phyloP scores from a whole-genome alignment of 2,888 invertebrate genomes.

The Mythimna loreyi region DNA sequence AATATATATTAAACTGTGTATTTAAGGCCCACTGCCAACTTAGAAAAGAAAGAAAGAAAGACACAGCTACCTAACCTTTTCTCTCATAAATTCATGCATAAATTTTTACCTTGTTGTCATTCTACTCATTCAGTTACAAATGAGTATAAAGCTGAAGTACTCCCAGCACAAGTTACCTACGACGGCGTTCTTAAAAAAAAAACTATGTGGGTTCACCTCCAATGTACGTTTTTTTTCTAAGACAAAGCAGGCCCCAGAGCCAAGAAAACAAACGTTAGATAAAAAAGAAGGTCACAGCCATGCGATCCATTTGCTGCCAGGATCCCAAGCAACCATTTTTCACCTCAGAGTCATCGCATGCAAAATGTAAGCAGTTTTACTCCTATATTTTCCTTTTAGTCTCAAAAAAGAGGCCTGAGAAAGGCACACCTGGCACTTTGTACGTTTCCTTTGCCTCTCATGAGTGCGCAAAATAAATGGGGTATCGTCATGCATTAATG shows the following conservation, averaged over 20 bases:
- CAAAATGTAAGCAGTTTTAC: slow-evolving; percentile 37
- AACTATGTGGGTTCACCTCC: too few species aligned
- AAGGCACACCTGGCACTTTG: slow-evolving; percentile 44
- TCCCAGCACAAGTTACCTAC: too few species aligned
- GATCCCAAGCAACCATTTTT: slow-evolving; percentile 42
- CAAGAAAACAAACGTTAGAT: background rate
- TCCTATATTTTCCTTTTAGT: slow-evolving; percentile 26
- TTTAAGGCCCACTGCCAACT: too few species aligned
- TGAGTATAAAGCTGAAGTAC: too few species aligned
- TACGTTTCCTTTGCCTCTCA: slow-evolving; percentile 27
- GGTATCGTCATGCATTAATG: slow-evolving; percentile 50
- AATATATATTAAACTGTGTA: too few species aligned
- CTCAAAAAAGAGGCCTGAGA: slow-evolving; percentile 26
- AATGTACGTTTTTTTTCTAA: background rate
- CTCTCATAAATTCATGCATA: too few species aligned
- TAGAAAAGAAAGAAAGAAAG: too few species aligned
- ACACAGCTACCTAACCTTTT: too few species aligned
- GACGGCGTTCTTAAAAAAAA: too few species aligned
- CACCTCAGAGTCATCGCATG: slow-evolving; percentile 18
- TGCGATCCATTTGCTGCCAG: slow-evolving; percentile 37
- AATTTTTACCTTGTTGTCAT: too few species aligned
- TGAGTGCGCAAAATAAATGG: slow-evolving; percentile 48
- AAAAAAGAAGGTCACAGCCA: slow-evolving; percentile 8
- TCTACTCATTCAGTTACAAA: too few species aligned
- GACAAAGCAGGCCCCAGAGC: background rate